Base-by-base conservation (phyloP, 2,113 vertebrate species). In the Pycnonotus jocosus region DNA sequence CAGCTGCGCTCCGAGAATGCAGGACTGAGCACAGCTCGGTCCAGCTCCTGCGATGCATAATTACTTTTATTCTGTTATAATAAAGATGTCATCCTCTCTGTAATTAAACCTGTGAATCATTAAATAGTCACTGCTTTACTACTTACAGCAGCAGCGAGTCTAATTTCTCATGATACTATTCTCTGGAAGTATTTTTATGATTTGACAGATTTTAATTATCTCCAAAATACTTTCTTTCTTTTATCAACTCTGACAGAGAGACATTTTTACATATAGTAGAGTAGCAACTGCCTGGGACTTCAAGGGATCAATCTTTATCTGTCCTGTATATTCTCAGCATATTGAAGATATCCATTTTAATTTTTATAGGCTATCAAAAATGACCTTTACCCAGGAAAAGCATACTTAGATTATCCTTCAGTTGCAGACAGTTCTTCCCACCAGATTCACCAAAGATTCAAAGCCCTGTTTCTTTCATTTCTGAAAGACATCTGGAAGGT, bases 21-120 rank as follows among this genome's bases (percentile, higher is more conserved):
- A 66, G 93, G 71, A 50, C 50, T 38, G 58, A 86, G 80, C 50
- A 69, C 21, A 53, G 88, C n/a, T 66, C 90, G 25, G 82, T 73
- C 73, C 88, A 73, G 64, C 50, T 83, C 71, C 50, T 66, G 47
- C 18, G 35, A 77, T 77, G 47, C 74, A 21, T 83, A 88, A 95
- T 83, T 93, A 54, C 71, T 58, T 86, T 88, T 93, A 90, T 54
- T 57, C 33, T 77, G 25, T 82, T 92, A 86, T 92, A 84, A 88
- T 92, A 86, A 92, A 94, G 82, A 86, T 86, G 71, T 42, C 85
- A 83, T 38, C 71, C 18, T 80, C 81, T 70, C 79, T 83, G 76
- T 83, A 90, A 95, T 92, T 94, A 92, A 93, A 86, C 64, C 71
- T 40, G 15, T 83, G 42, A 68, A 62, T 86, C 76, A 73, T 92